Evolutionary conservation across 2,113 vertebrate species (phyloP).

Genomic region (Phyllostomus hastatus): DNA sequence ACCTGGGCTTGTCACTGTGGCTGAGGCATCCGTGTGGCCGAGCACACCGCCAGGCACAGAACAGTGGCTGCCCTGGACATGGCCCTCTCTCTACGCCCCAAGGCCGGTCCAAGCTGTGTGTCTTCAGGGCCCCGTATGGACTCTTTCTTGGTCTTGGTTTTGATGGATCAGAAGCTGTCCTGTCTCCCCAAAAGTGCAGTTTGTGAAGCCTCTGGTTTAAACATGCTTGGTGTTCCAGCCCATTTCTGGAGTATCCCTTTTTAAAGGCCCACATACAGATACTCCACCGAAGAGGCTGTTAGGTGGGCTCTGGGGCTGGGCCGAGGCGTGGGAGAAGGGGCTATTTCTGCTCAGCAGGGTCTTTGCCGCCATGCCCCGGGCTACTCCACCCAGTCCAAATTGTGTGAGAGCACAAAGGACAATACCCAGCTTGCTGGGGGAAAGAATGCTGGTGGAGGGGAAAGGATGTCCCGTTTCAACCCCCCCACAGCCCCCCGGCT

Average conservation of each 20-base stretch:
- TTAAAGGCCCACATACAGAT: not conserved
- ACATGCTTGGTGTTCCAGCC: not conserved
- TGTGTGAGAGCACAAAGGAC: constrained; percentile 21
- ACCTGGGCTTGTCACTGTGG: fast-evolving
- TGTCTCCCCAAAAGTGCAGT: not conserved
- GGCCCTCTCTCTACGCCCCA: fast-evolving
- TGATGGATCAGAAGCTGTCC: not conserved
- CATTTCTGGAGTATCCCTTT: not conserved
- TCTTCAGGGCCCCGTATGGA: not conserved
- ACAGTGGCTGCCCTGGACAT: not conserved
- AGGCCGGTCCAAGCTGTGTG: not conserved
- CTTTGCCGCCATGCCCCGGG: not conserved
- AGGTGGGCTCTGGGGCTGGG: not conserved
- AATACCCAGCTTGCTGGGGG: not conserved
- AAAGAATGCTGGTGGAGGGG: constrained; percentile 2
- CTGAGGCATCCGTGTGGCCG: not conserved
- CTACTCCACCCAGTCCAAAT: not conserved
- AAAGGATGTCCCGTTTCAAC: constrained; percentile 34
- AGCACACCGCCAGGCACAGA: not conserved
- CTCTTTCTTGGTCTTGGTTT: not conserved
- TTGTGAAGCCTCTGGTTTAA: not conserved
- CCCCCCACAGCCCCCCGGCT: not conserved
- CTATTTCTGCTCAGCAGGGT: not conserved
- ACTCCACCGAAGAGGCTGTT: too few species aligned
- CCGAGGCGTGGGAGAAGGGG: fast-evolving